Evolutionary conservation across 2,113 vertebrate species (phyloP), one percentile per base, ranked within the genome.

Genomic region (Alosa alosa): DNA sequence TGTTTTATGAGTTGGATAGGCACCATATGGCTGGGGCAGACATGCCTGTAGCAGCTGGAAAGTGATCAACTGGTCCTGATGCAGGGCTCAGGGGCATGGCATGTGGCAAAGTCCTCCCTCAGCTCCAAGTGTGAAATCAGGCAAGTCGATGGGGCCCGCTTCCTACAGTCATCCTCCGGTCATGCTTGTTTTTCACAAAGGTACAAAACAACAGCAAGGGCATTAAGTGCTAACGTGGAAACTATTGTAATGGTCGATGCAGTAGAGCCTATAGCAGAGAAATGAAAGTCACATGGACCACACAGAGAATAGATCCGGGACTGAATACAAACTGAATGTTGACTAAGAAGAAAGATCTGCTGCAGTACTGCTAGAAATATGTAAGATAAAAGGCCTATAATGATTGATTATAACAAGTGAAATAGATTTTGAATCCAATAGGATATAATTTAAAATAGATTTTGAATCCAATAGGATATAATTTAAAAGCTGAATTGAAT

Each of bases 61-160:
- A 50, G 86, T 46, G 45, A 84, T 88, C 86, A 88, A 87, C 78
- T 86, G 72, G 82, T 88, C 82, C 81, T 84, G 81, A 88, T 89
- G 84, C 78, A 52, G 60, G 47, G 41, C 47, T 82, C 39, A 50
- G 86, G 55, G 57, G 84, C 55, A 60, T 57, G 84, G 50, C 41
- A 81, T 84, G 82, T 82, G 84, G 57, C 45, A 60, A 83, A 47
- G 55, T 57, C 81, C 39, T 41, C 20, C 57, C 57, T 44, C 39
- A 86, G 36, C 39, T 49, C 83, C 17, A 44, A 84, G 83, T 39
- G 72, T 78, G 84, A 84, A 85, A 83, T 85, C 57, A 89, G 83
- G 78, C 72, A 85, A 45, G 81, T 68, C 11, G 4, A 49, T 10
- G 25, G 57, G 31, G 82, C 13, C 8, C 49, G 15, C 57, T 85